Evolutionary conservation across 2,797 vertebrate genomes (phyloP).

Genomic region (Rhadinocentrus ornatus): DNA sequence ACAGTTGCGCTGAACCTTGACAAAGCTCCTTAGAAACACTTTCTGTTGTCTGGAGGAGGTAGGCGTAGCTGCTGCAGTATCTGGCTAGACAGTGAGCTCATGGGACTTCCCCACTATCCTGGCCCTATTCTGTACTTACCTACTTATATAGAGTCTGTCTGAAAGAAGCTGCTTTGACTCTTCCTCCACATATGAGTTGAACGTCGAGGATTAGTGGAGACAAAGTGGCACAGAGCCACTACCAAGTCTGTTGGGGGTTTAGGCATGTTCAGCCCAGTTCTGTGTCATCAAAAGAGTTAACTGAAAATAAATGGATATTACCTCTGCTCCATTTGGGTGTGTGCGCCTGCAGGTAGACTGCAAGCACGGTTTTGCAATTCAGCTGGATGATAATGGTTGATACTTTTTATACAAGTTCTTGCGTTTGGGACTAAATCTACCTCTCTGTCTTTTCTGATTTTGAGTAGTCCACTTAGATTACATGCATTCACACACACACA

Average conservation of each 20-base stretch:
- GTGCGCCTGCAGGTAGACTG: conserved; percentile 34
- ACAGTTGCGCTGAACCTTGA: conserved; percentile 28
- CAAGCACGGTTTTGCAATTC: conserved; percentile 38
- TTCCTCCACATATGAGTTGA: conserved; percentile 54
- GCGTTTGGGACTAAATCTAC: conserved; percentile 45
- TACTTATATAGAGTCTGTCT: conserved; percentile 55
- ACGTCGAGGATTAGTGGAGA: conserved; percentile 68
- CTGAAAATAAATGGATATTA: conserved; percentile 65
- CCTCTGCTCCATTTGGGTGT: conserved; percentile 34
- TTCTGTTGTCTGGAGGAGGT: conserved; percentile 53
- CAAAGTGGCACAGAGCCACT: conserved; percentile 64
- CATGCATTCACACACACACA: conserved; percentile 25
- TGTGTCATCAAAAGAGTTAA: conserved; percentile 65
- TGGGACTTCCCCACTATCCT: conserved; percentile 74
- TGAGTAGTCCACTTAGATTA: conserved; percentile 52
- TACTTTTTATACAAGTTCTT: conserved; percentile 46
- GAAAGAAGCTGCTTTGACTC: conserved; percentile 45
- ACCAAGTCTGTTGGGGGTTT: conserved; percentile 59
- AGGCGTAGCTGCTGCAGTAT: conserved; percentile 56
- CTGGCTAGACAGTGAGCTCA: conserved; percentile 79
- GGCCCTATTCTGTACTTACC: conserved; percentile 66
- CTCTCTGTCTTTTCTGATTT: conserved; percentile 46
- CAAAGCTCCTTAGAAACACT: conserved; percentile 48
- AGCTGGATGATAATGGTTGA: conserved; percentile 53
- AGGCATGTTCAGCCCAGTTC: conserved; percentile 60